These are phyloP conservation scores for Dryocosmus kuriphilus DNA, from an alignment of 2,888 invertebrate genomes.

Conservation along the genomic window DNA sequence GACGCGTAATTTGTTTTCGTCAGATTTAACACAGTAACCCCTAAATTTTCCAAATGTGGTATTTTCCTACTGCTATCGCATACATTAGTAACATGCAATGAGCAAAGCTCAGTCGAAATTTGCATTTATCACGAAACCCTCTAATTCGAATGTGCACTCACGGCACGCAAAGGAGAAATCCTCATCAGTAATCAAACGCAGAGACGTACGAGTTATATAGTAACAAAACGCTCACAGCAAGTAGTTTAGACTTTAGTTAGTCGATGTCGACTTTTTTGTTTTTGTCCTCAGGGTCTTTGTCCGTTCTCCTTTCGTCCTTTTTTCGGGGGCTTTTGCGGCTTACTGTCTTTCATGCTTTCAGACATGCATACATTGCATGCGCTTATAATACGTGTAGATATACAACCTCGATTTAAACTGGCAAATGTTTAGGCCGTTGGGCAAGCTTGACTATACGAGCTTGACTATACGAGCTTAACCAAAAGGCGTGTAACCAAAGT, in stretches of 20 bases:
- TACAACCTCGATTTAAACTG: slow-evolving; percentile 24
- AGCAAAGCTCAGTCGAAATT: slow-evolving; percentile 49
- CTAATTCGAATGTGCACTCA: slow-evolving; percentile 55
- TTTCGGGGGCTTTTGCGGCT: slow-evolving; percentile 18
- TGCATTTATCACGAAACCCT: slow-evolving; percentile 52
- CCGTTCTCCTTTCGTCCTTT: slow-evolving; percentile 6
- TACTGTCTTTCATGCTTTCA: slow-evolving; percentile 22
- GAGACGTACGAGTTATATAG: slow-evolving; percentile 19
- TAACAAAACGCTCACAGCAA: not conserved
- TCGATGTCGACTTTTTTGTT: not conserved
- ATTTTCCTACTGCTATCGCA: slow-evolving; percentile 12
- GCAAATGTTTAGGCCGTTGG: slow-evolving; percentile 31
- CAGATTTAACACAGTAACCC: not conserved
- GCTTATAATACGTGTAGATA: slow-evolving; percentile 9
- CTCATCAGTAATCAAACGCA: slow-evolving; percentile 53
- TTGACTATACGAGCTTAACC: slow-evolving; percentile 14
- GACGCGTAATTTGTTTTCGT: not conserved
- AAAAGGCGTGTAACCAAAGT: slow-evolving; percentile 20
- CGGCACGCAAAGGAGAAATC: slow-evolving; percentile 51
- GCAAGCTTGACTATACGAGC: slow-evolving; percentile 13
- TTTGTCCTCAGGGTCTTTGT: not conserved
- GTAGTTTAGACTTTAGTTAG: not conserved
- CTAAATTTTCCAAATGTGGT: slow-evolving; percentile 6
- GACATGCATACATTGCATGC: not conserved
- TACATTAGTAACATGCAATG: slow-evolving; percentile 25